phyloP scores from a whole-genome alignment of 2,113 vertebrate species.

The Syngnathus scovelli region DNA sequence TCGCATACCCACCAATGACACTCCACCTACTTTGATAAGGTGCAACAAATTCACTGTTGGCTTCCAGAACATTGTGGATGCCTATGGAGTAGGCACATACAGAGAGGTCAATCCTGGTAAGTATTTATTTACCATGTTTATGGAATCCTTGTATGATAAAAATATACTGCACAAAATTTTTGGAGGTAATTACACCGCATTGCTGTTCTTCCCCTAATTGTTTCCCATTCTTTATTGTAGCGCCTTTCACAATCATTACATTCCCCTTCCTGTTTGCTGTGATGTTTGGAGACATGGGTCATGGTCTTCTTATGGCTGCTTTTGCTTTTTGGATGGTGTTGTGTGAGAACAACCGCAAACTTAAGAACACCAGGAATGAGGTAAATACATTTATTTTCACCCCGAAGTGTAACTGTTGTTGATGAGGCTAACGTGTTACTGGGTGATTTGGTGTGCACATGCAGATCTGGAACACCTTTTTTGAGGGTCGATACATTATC shows the following conservation, averaged over 20 bases:
- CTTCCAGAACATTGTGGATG: constrained; percentile 95
- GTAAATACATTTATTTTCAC: constrained; percentile 50
- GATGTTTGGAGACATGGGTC: constrained; percentile 96
- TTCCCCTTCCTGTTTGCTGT: constrained; percentile 96
- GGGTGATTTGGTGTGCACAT: constrained; percentile 6
- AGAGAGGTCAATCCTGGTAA: constrained; percentile 94
- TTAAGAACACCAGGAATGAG: constrained; percentile 84
- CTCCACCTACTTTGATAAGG: constrained; percentile 87
- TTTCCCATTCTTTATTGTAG: constrained; percentile 54
- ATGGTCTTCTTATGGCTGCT: constrained; percentile 85
- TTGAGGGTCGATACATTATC: constrained; percentile 91
- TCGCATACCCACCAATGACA: constrained; percentile 85
- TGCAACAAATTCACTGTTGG: constrained; percentile 97
- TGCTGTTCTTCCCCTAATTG: neutral
- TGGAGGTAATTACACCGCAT: neutral
- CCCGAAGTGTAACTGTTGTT: neutral
- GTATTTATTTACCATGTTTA: neutral
- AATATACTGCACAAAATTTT: neutral
- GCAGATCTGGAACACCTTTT: constrained; percentile 90
- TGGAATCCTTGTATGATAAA: neutral
- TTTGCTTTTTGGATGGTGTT: constrained; percentile 87
- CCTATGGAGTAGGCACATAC: constrained; percentile 91
- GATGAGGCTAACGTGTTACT: neutral
- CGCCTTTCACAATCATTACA: constrained; percentile 91
- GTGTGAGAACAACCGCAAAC: constrained; percentile 82